phyloP scores from a whole-genome alignment of 1,140 invertebrate species.

The Drosophila kepulauana region DNA sequence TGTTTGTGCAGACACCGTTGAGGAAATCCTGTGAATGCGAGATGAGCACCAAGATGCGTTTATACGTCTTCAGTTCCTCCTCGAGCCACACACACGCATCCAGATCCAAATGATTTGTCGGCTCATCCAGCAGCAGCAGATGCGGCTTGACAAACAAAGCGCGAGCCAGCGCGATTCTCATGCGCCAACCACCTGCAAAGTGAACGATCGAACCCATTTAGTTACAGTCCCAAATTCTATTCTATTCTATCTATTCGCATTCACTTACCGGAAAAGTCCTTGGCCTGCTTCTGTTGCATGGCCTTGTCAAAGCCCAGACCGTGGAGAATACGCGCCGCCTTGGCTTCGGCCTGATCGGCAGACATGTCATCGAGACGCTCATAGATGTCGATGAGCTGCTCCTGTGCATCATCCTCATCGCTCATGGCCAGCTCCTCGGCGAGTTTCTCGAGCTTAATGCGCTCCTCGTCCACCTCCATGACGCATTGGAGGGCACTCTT shows the following conservation, averaged over 20 bases:
- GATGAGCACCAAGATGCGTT: constrained; percentile 98
- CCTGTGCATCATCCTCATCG: constrained; percentile 97
- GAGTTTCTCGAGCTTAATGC: constrained; percentile 95
- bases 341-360: constrained; percentile 96
- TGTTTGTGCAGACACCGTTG: constrained; percentile 99
- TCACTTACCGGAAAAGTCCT: constrained; percentile 93
- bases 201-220: neutral
- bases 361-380: constrained; percentile 98
- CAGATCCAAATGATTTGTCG: constrained; percentile 99
- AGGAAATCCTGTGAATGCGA: constrained; percentile 99
- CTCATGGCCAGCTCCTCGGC: constrained; percentile 95
- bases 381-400: constrained; percentile 98
- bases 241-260: too few species aligned
- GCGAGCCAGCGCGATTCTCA: constrained; percentile 99
- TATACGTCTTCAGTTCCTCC: constrained; percentile 98
- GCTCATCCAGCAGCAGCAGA: constrained; percentile 97
- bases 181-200: constrained; percentile 95
- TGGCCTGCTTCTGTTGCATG: constrained; percentile 97
- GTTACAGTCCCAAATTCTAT: neutral
- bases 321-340: constrained; percentile 97
- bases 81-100: constrained; percentile 99
- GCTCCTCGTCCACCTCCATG: constrained; percentile 99
- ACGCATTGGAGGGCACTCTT: constrained; percentile 97
- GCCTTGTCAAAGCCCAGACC: constrained; percentile 98
- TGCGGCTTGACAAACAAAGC: constrained; percentile 97